Base-by-base conservation (phyloP, 2,113 vertebrate species). In the Ophthalmolycus amberensis region DNA sequence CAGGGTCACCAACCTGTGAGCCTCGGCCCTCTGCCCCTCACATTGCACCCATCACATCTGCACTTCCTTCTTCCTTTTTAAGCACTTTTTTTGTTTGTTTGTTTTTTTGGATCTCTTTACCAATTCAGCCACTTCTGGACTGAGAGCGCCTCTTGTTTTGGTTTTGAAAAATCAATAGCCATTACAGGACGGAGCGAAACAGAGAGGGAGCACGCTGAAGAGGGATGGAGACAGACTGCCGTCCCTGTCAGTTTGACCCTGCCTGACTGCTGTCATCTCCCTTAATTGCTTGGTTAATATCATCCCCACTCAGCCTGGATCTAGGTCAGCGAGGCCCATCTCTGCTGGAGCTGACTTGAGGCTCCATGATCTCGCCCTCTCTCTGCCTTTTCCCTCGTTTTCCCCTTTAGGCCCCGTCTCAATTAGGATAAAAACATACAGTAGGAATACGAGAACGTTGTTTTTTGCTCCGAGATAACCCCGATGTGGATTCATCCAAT, bases 221-320 rank as follows among this genome's bases (percentile, higher is more conserved):
- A 59, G 25, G 0, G 56, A 58, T 54, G 27, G 85, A 85, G 85
- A 75, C 66, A 29, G 80, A 32, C 79, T 81, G 76, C 87, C 85
- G 72, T 92, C 88, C 88, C 85, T 80, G 84, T 92, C 92, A 91
- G 88, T 90, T 90, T 86, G 82, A 90, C 91, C 86, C 88, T 88
- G 86, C 84, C 88, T 92, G 90, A 91, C 74, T 90, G 92, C 92
- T 94, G 92, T 93, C 92, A 93, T 93, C 92, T 94, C 87, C 83
- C 88, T 93, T 93, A 94, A 94, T 94, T 93, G 93, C 92, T 91
- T 90, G 89, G 93, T 92, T 94, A 94, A 94, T 94, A 92, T 92
- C 92, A 84, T 93, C 87, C 89, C 84, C 83, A 83, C 87, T 92
- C 87, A 88, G 91, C 75, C 87, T 88, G 89, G 90, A 94, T 93